A percentile compares a stretch with the other conserved stretches of the same genome.
phyloP scores from a whole-genome alignment of 1,140 invertebrate species.

The Bombus polaris region DNA sequence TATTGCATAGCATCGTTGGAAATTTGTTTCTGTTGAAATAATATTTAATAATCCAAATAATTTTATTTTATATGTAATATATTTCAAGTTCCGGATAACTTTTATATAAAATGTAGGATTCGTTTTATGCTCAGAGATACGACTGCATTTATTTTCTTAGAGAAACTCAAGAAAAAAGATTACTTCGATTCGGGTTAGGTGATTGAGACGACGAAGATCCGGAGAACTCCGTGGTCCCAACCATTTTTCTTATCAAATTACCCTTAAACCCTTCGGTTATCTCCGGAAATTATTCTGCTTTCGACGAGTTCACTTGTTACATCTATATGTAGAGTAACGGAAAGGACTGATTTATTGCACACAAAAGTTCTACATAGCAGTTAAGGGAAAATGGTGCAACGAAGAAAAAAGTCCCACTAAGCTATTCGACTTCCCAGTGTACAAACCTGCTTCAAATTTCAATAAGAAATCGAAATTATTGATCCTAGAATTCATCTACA shows the following conservation, averaged over 20 bases:
- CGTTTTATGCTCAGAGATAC: too few species aligned
- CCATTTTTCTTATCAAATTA: conserved; percentile 36
- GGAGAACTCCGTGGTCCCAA: neutral
- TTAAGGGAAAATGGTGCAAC: neutral
- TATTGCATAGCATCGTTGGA: too few species aligned
- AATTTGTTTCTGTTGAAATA: too few species aligned
- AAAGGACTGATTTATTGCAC: neutral
- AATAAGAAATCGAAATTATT: neutral
- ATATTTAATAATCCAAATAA: too few species aligned
- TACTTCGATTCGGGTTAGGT: neutral
- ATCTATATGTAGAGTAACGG: neutral
- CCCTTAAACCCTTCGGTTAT: conserved; percentile 14
- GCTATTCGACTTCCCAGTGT: neutral
- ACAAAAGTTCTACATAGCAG: neutral
- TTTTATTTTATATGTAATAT: too few species aligned
- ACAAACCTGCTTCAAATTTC: neutral
- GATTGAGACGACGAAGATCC: neutral
- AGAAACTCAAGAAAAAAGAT: neutral
- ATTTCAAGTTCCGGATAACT: too few species aligned
- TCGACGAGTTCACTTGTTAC: conserved; percentile 1
- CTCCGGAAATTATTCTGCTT: conserved; percentile 9
- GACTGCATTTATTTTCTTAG: neutral
- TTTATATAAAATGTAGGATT: too few species aligned
- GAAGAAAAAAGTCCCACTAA: neutral
- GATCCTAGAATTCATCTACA: neutral